phyloP scores from a whole-genome alignment of 2,888 invertebrate species.

The Erpobdella octoculata region DNA sequence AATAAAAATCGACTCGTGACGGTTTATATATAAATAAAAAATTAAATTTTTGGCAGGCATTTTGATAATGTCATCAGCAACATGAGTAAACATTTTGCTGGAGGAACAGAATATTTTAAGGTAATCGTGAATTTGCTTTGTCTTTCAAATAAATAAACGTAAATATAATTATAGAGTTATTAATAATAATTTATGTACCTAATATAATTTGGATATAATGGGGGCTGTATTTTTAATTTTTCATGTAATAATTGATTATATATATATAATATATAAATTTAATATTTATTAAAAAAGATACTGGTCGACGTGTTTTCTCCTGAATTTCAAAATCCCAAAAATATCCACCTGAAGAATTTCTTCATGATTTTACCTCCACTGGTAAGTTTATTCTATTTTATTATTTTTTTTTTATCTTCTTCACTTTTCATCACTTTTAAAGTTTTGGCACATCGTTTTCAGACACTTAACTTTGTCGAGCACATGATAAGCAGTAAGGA shows the following conservation, averaged over 20 bases:
- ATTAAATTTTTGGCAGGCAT: conserved; percentile 54
- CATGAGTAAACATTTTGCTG: conserved; percentile 73
- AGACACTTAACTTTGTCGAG: conserved; percentile 88
- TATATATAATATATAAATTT: background rate
- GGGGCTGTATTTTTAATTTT: too few relatives aligned
- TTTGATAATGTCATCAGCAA: conserved; percentile 71
- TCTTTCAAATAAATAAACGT: too few relatives aligned
- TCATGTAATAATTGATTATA: background rate
- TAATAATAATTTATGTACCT: too few relatives aligned
- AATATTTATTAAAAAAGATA: conserved; percentile 52
- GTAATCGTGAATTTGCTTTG: conserved; percentile 43
- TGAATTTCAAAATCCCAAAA: conserved; percentile 75
- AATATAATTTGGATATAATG: background rate
- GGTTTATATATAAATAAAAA: background rate
- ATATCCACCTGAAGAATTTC: conserved; percentile 81
- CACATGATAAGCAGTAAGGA: conserved; percentile 84
- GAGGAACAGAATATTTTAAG: conserved; percentile 79
- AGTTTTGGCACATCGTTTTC: conserved; percentile 32
- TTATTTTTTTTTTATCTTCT: background rate
- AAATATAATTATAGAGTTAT: too few relatives aligned
- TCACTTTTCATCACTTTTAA: background rate
- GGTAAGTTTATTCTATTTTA: conserved; percentile 40
- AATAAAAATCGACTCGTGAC: background rate
- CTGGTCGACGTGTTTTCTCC: conserved; percentile 85
- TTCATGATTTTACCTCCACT: conserved; percentile 81